Evolutionary conservation across 2,797 vertebrate species (phyloP), one percentile per base, ranked within the genome.

Genomic region (Poeciliopsis infans): DNA sequence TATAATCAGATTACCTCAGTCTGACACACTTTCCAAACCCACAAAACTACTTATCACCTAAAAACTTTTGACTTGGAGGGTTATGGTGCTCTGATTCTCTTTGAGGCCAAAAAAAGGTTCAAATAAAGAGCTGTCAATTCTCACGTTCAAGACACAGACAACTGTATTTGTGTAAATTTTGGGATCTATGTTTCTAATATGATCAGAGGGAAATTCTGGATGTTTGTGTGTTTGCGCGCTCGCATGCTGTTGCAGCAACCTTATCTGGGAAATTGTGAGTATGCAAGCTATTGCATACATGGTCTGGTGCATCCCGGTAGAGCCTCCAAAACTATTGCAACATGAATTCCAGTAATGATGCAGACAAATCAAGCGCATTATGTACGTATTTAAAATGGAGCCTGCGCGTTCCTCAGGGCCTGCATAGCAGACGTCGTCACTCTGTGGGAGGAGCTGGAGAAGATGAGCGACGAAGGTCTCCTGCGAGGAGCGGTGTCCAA

Each of bases 391-490:
- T 66, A 39, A 39, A 7, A 70, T 15, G 23, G 41, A n/a, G 41
- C 12, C 12, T 69, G 39, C 20, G 12, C 83, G n/a, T 84, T 46
- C 86, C 87, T 33, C 88, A 99, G 98, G 92, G 97, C 97, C 0
- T 95, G 97, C 33, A 95, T 98, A 71, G 92, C 94, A 5, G 97
- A 98, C 57, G 95, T 95, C 0, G 92, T 97, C 79, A 87, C 79
- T 61, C 94, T 98, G 5, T 99, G 97, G 97, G 96, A 96, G 85
- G 94, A 95, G 79, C 93, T 98, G 11, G 93, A 95, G 83, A 91
- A 92, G 45, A 85, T 59, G 1, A 89, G 87, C 0, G 95, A 97
- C 59, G 87, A 90, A 0, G 68, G 59, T 20, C 92, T 96, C 28
- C 90, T 97, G 55, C 93, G 72, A 87, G 89, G 74, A 0, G 95